phyloP scores from a whole-genome alignment of 2,113 vertebrate genomes.

The Trematocara stigmaticum region DNA sequence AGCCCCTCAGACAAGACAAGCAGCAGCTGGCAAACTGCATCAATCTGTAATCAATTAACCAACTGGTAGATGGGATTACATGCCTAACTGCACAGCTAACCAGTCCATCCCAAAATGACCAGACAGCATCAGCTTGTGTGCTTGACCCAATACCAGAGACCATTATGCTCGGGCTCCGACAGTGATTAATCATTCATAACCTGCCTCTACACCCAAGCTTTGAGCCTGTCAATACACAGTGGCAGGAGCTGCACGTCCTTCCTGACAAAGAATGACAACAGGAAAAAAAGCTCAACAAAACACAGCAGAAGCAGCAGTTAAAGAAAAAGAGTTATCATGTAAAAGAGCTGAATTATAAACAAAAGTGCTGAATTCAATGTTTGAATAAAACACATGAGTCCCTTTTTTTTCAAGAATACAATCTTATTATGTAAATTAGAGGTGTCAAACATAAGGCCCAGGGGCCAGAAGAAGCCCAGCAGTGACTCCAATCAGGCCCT shows the following conservation, averaged over 20 bases:
- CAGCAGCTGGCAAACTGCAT: constrained; percentile 75
- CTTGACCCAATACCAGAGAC: constrained; percentile 61
- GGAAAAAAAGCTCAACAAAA: not conserved
- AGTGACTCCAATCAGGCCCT: not conserved
- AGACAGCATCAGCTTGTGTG: constrained; percentile 70
- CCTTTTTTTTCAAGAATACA: not conserved
- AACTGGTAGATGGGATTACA: constrained; percentile 73
- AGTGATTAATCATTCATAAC: constrained; percentile 68
- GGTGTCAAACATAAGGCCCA: not conserved
- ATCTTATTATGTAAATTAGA: not conserved
- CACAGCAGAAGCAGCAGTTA: not conserved
- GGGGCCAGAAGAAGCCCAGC: not conserved
- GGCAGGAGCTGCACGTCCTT: not conserved
- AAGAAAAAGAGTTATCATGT: not conserved
- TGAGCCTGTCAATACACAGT: constrained; percentile 12
- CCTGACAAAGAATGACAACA: not conserved
- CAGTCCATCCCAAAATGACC: constrained; percentile 65
- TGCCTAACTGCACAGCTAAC: constrained; percentile 77
- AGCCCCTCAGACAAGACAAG: constrained; percentile 63
- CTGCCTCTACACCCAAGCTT: constrained; percentile 44
- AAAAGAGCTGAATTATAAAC: not conserved
- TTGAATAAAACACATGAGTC: not conserved
- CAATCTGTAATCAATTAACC: constrained; percentile 78
- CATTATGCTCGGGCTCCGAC: constrained; percentile 54
- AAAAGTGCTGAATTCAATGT: not conserved